phyloP scores from a whole-genome alignment of 35 echinoderm and acorn worm genomes.

The Amphiura filiformis region DNA sequence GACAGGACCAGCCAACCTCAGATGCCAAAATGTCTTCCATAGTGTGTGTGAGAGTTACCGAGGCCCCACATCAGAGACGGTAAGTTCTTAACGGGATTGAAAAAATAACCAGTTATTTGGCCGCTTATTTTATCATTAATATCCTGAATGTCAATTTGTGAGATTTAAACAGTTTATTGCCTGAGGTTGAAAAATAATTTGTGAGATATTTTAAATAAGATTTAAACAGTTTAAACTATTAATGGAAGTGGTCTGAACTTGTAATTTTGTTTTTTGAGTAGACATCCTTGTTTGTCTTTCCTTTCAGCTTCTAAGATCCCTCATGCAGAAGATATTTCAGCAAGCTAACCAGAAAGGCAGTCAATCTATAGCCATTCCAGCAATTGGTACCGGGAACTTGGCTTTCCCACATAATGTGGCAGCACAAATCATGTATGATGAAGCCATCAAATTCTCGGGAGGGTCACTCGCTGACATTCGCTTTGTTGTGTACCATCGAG shows the following conservation, averaged over 20 bases:
- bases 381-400: constrained; percentile 41
- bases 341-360: not conserved
- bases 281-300: no score
- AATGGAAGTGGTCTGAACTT: no score
- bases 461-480: constrained; percentile 28
- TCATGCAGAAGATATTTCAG: not conserved
- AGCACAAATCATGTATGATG: constrained; percentile 49
- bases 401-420: constrained; percentile 32
- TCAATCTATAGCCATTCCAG: constrained; percentile 49
- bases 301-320: not conserved
- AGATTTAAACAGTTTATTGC: no score
- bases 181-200: no score
- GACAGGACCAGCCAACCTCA: constrained; percentile 11
- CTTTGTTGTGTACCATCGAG: constrained; percentile 46
- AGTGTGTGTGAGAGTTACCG: constrained; percentile 16
- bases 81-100: no score
- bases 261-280: no score
- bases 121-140: no score
- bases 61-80: not conserved
- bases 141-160: no score
- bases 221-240: no score
- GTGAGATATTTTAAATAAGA: no score
- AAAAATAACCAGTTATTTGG: no score
- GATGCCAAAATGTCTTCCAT: constrained; percentile 10
- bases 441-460: constrained; percentile 25